Conservation (phyloP, 1,140 invertebrate genomes). For the Pristionchus pacificus region DNA sequence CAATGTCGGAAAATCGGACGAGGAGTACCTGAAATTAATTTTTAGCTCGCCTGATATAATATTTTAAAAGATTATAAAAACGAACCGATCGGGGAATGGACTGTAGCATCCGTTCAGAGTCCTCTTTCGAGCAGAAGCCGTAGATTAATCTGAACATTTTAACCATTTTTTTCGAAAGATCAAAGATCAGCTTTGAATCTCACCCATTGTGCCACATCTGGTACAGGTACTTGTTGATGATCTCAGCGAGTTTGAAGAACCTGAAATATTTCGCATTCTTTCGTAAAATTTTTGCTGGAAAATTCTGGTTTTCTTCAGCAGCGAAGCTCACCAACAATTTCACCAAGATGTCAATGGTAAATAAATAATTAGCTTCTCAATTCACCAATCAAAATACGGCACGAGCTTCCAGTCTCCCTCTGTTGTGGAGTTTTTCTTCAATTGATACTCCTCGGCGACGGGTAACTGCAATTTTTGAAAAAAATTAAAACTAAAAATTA, state of each 20-base stretch:
- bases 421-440: slow-evolving; percentile 38
- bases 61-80: background rate
- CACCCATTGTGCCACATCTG: slow-evolving; percentile 57
- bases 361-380: slow-evolving; percentile 4
- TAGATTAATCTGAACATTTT: slow-evolving; percentile 39
- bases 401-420: slow-evolving; percentile 57
- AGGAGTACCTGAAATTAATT: slow-evolving; percentile 37
- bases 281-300: background rate
- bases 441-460: slow-evolving; percentile 46
- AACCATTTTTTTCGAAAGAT: background rate
- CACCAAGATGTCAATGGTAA: too few relatives aligned
- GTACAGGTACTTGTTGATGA: slow-evolving; percentile 54
- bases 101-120: slow-evolving; percentile 47
- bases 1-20: slow-evolving; percentile 55
- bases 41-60: background rate
- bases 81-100: slow-evolving; percentile 36
- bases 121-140: slow-evolving; percentile 55
- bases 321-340: too few relatives aligned
- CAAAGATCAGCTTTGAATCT: slow-evolving; percentile 2
- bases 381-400: slow-evolving; percentile 45
- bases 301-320: background rate
- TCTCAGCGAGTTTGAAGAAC: slow-evolving; percentile 57
- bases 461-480: slow-evolving; percentile 39
- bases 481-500: background rate
- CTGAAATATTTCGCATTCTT: slow-evolving; percentile 21